Conservation (phyloP, 2,113 vertebrate species). For the Trichomycterus rosablanca region DNA sequence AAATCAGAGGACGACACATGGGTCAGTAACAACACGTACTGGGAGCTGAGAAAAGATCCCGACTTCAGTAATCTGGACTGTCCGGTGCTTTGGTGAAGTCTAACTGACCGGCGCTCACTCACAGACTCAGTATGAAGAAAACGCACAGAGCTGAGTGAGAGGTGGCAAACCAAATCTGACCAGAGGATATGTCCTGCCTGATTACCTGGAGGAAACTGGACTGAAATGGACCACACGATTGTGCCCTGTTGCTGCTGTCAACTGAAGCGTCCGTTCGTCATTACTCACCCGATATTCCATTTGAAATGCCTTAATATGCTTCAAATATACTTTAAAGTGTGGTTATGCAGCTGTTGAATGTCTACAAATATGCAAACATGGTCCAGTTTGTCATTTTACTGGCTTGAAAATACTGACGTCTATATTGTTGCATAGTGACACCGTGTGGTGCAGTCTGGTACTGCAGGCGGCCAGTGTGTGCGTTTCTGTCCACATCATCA, state of each 20-base stretch:
- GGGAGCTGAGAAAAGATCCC: slow-evolving; percentile 83
- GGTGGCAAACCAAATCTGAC: not conserved
- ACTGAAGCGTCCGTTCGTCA: not conserved
- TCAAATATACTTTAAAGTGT: slow-evolving; percentile 52
- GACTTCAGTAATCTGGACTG: slow-evolving; percentile 82
- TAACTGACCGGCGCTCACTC: slow-evolving; percentile 13
- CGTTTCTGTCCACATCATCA: slow-evolving; percentile 69
- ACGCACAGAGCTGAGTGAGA: not conserved
- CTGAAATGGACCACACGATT: not conserved
- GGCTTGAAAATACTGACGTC: slow-evolving; percentile 36
- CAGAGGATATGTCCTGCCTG: not conserved
- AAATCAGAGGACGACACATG: slow-evolving; percentile 84
- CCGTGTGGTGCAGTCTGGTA: slow-evolving; percentile 28
- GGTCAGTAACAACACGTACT: slow-evolving; percentile 91
- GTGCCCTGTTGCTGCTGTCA: too few species aligned
- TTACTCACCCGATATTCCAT: slow-evolving; percentile 45
- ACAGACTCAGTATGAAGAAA: slow-evolving; percentile 9
- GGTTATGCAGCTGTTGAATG: slow-evolving; percentile 61
- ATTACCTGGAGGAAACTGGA: not conserved
- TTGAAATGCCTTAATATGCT: slow-evolving; percentile 67
- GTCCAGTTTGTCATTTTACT: slow-evolving; percentile 33
- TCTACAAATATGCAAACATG: slow-evolving; percentile 52
- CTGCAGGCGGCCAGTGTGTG: slow-evolving; percentile 35
- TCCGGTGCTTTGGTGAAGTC: slow-evolving; percentile 83
- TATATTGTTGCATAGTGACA: slow-evolving; percentile 26